phyloP scores from a whole-genome alignment of 2,113 vertebrate species.

The Numida meleagris region DNA sequence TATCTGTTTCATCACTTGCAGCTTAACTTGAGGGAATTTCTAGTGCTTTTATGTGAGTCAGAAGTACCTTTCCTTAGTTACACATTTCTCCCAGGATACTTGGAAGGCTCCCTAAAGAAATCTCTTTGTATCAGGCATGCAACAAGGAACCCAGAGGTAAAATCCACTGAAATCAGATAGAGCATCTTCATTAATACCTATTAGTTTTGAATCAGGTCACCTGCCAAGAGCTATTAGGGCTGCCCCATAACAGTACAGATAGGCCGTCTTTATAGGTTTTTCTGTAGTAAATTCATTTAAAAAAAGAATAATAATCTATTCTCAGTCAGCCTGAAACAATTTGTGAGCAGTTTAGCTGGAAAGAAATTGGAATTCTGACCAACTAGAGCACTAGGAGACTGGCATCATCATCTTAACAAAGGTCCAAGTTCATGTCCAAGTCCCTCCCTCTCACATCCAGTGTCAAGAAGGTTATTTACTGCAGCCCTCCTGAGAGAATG shows the following conservation, averaged over 20 bases:
- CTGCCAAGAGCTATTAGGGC: neutral
- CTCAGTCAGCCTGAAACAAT: conserved; percentile 7
- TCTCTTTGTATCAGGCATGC: neutral
- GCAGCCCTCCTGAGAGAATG: neutral
- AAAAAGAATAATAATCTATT: neutral
- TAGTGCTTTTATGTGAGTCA: neutral
- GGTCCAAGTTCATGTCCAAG: neutral
- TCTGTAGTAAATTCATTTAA: neutral
- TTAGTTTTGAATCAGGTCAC: neutral
- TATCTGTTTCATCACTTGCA: neutral
- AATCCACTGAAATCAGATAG: neutral
- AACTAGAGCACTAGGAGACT: neutral
- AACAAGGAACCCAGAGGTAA: neutral
- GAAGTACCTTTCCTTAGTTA: neutral
- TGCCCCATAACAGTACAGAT: neutral
- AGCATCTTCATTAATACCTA: neutral
- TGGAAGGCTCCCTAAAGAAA: neutral
- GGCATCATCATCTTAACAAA: neutral
- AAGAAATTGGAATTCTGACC: neutral
- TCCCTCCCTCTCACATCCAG: neutral
- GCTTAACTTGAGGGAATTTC: neutral
- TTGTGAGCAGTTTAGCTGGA: neutral
- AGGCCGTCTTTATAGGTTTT: neutral
- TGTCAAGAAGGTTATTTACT: conserved; percentile 9
- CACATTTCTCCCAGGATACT: neutral